These are phyloP conservation scores for Meleagris gallopavo DNA, from an alignment of 2,113 vertebrate genomes.

Conservation along the genomic window DNA sequence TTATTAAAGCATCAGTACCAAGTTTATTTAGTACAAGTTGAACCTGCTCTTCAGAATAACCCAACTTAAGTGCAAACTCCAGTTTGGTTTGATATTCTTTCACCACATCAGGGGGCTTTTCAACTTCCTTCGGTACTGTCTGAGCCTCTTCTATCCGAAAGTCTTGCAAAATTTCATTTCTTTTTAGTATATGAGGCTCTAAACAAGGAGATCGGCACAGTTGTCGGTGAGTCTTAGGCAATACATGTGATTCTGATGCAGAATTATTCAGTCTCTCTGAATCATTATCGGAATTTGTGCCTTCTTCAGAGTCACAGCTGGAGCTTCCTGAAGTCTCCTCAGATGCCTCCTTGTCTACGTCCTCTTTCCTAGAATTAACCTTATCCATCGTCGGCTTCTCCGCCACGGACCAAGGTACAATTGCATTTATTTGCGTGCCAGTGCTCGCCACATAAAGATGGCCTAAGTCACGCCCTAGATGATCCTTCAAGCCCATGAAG, in stretches of 20 bases:
- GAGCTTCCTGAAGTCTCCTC: conserved; percentile 76
- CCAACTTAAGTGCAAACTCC: conserved; percentile 97
- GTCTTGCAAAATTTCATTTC: conserved; percentile 82
- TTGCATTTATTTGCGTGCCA: conserved; percentile 85
- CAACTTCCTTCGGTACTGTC: conserved; percentile 74
- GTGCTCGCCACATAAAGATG: conserved; percentile 89
- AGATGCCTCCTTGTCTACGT: conserved; percentile 78
- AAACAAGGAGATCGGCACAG: conserved; percentile 89
- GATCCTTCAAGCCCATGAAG: conserved; percentile 99
- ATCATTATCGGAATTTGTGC: conserved; percentile 84
- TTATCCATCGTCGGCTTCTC: conserved; percentile 87
- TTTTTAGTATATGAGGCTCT: conserved; percentile 86
- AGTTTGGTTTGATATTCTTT: conserved; percentile 95
- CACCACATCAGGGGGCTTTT: conserved; percentile 77
- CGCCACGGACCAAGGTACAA: conserved; percentile 80
- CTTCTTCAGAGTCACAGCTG: conserved; percentile 83
- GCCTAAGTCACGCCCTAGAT: conserved; percentile 87
- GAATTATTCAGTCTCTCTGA: conserved; percentile 71
- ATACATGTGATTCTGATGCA: conserved; percentile 72
- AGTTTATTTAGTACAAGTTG: conserved; percentile 94
- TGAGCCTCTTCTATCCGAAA: conserved; percentile 79
- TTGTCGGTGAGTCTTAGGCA: conserved; percentile 84
- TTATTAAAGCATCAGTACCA: conserved; percentile 94
- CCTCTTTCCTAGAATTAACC: conserved; percentile 78
- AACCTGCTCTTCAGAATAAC: conserved; percentile 95